These are phyloP conservation scores for Scomberomorus guttatus DNA, from an alignment of 2,797 vertebrate genomes.

Conservation along the genomic window DNA sequence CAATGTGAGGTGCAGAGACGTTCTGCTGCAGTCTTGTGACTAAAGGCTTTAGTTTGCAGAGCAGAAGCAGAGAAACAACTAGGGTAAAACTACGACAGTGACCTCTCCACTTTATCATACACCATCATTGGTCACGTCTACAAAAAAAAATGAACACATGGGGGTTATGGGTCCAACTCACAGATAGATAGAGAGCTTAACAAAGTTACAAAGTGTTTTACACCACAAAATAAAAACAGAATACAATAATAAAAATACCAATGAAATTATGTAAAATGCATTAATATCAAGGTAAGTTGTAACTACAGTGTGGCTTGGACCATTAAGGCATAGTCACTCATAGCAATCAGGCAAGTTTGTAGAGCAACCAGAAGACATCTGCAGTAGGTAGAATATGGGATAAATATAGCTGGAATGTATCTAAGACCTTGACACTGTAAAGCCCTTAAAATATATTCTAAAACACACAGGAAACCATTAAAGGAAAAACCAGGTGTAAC, in stretches of 20 bases:
- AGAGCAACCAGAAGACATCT: background rate
- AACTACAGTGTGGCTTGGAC: background rate
- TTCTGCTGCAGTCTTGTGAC: conserved; percentile 10
- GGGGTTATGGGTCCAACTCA: background rate
- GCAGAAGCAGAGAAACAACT: conserved; percentile 10
- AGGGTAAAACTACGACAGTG: conserved; percentile 22
- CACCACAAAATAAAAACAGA: background rate
- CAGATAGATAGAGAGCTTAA: background rate
- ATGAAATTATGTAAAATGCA: background rate
- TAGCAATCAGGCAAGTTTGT: background rate
- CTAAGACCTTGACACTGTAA: background rate
- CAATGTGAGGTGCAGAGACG: conserved; percentile 10
- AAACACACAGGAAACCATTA: background rate
- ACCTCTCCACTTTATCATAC: background rate
- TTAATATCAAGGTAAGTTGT: background rate
- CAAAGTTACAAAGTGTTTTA: background rate
- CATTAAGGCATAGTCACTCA: background rate
- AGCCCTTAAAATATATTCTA: background rate
- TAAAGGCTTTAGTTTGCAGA: background rate
- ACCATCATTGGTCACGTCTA: background rate
- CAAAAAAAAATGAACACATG: background rate
- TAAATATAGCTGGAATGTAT: background rate
- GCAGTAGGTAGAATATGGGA: background rate
- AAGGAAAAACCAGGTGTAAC: background rate
- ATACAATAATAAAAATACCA: no score